Conservation (phyloP, 1,140 invertebrate species). For the Anastatus disparis region DNA sequence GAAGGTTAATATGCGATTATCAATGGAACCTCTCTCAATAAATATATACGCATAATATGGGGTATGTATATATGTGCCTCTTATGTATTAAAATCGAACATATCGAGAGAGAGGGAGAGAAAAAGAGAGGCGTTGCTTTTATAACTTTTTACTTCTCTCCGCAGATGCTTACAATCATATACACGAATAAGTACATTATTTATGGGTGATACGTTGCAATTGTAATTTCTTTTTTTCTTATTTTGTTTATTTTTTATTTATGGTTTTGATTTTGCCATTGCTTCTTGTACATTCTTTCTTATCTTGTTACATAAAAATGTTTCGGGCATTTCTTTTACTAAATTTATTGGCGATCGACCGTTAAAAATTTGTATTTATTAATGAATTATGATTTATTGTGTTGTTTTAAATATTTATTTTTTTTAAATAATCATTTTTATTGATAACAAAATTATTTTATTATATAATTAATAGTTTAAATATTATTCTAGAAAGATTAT, state of each 20-base stretch:
- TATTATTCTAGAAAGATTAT: too few species aligned
- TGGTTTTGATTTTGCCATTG: too few species aligned
- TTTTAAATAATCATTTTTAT: too few species aligned
- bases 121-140: too few species aligned
- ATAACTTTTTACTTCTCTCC: too few species aligned
- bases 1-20: conserved; percentile 31
- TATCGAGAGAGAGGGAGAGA: conserved; percentile 15
- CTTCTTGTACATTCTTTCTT: neutral
- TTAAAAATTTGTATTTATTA: conserved; percentile 31
- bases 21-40: conserved; percentile 17
- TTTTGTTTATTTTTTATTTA: neutral
- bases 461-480: too few species aligned
- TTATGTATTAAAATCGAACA: conserved; percentile 17
- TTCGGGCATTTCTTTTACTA: neutral
- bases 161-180: conserved; percentile 25
- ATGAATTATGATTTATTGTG: neutral
- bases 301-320: too few species aligned
- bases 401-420: too few species aligned
- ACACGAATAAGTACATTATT: conserved; percentile 30
- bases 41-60: too few species aligned
- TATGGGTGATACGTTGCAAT: neutral
- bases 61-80: neutral
- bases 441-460: too few species aligned
- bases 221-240: conserved; percentile 1
- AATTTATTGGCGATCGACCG: neutral